Percentiles rank a stretch among this genome's conserved stretches.
Conservation (phyloP, 2,888 invertebrate species). For the Nudaria mundana region DNA sequence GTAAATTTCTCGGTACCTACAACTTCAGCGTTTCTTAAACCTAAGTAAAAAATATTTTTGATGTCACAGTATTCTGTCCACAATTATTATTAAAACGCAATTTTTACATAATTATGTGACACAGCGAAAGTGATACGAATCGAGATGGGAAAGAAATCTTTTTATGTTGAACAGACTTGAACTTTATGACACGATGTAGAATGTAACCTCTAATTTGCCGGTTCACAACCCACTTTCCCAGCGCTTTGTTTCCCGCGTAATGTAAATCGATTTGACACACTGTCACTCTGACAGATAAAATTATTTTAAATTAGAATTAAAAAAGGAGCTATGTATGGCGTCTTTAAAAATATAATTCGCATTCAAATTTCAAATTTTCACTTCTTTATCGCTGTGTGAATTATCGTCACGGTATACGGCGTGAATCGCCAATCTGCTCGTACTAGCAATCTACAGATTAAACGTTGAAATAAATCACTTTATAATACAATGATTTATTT, state of each 20-base stretch:
- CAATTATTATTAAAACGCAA: constrained; percentile 7
- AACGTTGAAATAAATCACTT: no score
- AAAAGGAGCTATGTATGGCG: no score
- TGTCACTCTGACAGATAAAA: no score
- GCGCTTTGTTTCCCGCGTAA: constrained; percentile 54
- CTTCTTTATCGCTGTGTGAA: constrained; percentile 14
- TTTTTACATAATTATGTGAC: constrained; percentile 19
- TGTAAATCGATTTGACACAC: constrained; percentile 50
- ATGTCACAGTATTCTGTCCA: background rate
- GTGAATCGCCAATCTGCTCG: constrained; percentile 7
- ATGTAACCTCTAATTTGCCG: constrained; percentile 47
- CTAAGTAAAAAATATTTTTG: no score
- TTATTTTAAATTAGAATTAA: no score
- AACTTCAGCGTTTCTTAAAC: no score
- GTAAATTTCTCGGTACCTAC: no score
- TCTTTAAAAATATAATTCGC: no score
- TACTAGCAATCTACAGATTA: no score
- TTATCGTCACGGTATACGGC: constrained; percentile 31
- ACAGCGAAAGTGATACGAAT: constrained; percentile 26
- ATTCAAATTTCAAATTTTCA: constrained; percentile 31
- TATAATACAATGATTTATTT: no score
- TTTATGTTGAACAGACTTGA: no score
- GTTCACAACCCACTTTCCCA: constrained; percentile 56
- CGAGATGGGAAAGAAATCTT: constrained; percentile 30
- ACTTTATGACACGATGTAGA: constrained; percentile 29